These are phyloP conservation scores for Leptura quadrifasciata DNA, from an alignment of 2,888 invertebrate genomes.

Conservation along the genomic window DNA sequence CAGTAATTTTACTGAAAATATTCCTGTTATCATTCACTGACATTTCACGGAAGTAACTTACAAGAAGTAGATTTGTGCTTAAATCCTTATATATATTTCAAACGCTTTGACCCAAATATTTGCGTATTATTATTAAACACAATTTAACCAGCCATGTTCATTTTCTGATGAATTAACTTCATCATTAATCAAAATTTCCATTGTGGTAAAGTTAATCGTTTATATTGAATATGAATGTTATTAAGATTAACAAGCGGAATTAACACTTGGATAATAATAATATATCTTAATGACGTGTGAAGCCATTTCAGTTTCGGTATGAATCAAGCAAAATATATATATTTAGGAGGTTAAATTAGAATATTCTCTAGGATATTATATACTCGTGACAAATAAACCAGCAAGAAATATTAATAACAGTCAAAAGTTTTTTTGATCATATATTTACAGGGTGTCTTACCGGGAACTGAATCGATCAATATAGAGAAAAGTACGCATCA, in stretches of 20 bases:
- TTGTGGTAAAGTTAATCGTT: background rate
- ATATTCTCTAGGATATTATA: too few species aligned
- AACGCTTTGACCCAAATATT: background rate
- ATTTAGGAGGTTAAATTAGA: too few species aligned
- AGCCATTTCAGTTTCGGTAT: background rate
- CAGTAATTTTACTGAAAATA: too few species aligned
- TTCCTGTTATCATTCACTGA: too few species aligned
- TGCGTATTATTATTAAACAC: background rate
- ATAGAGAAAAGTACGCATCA: too few species aligned
- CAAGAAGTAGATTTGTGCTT: background rate
- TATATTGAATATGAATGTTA: constrained; percentile 3
- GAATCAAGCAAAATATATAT: background rate
- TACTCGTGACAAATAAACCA: too few species aligned
- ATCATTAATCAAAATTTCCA: constrained; percentile 7
- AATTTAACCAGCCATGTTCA: background rate
- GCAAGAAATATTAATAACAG: too few species aligned
- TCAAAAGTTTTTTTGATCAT: too few species aligned
- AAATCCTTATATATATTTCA: background rate
- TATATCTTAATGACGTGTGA: background rate
- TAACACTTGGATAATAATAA: background rate
- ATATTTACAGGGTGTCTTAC: too few species aligned
- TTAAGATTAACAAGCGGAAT: constrained; percentile 7
- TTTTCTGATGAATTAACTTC: background rate
- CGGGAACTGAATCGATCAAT: too few species aligned
- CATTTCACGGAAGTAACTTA: too few species aligned